Conservation (phyloP, 2,888 invertebrate species). For the Hirtodrosophila cameraria region DNA sequence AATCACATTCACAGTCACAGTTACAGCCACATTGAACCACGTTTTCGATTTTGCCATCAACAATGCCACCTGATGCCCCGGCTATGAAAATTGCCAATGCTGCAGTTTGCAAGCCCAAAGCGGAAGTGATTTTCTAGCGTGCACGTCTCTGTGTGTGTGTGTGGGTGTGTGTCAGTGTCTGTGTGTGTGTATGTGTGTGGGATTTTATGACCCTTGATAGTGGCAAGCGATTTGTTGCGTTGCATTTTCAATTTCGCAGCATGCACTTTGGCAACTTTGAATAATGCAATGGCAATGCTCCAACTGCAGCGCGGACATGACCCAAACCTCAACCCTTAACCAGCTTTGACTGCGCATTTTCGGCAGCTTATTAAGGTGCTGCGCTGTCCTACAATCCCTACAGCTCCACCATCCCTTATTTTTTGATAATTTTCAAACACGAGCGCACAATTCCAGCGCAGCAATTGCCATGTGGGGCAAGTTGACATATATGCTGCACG, state of each 20-base stretch:
- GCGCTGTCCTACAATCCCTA: background rate
- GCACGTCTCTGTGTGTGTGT: slow-evolving; percentile 41
- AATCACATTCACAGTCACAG: background rate
- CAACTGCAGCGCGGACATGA: slow-evolving; percentile 40
- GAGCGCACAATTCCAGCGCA: slow-evolving; percentile 59
- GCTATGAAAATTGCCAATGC: slow-evolving; percentile 65
- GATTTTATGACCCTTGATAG: slow-evolving; percentile 76
- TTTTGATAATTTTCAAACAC: slow-evolving; percentile 60
- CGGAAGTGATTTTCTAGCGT: slow-evolving; percentile 72
- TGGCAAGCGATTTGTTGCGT: slow-evolving; percentile 76
- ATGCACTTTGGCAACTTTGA: slow-evolving; percentile 69
- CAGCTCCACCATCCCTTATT: slow-evolving; percentile 6
- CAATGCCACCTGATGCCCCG: slow-evolving; percentile 69
- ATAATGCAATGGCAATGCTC: slow-evolving; percentile 63
- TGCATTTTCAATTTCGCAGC: slow-evolving; percentile 75
- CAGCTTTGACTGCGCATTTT: slow-evolving; percentile 44
- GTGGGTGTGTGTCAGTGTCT: slow-evolving; percentile 24
- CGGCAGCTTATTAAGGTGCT: slow-evolving; percentile 69
- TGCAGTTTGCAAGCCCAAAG: slow-evolving; percentile 61
- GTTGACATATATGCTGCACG: slow-evolving; percentile 76
- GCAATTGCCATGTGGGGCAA: slow-evolving; percentile 55
- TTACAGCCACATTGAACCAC: slow-evolving; percentile 38
- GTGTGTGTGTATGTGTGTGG: slow-evolving; percentile 30
- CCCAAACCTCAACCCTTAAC: slow-evolving; percentile 13
- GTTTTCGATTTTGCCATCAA: slow-evolving; percentile 70